phyloP scores from a whole-genome alignment of 2,888 invertebrate genomes.

The Liopterus haemorrhoidalis region DNA sequence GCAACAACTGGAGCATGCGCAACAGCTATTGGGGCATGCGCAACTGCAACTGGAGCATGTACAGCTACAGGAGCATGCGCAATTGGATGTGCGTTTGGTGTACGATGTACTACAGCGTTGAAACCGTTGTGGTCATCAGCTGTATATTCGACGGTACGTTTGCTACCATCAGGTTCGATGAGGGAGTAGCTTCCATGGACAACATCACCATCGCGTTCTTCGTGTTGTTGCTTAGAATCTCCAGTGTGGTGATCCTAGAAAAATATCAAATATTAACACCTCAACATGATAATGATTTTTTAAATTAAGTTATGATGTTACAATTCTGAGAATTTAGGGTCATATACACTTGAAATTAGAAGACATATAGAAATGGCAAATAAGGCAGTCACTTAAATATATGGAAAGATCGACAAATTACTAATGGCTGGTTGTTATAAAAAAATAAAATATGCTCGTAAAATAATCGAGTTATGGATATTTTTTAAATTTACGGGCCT shows the following conservation, averaged over 20 bases:
- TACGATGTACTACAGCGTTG: conserved; percentile 19
- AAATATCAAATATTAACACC: not conserved
- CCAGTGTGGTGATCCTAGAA: conserved; percentile 17
- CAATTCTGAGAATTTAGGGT: not conserved
- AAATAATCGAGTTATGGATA: too few species aligned
- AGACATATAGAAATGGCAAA: not conserved
- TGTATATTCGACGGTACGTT: conserved; percentile 18
- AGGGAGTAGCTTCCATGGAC: conserved; percentile 21
- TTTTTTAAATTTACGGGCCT: too few species aligned
- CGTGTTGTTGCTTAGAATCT: conserved; percentile 19
- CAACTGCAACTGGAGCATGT: conserved; percentile 30
- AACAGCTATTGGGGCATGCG: conserved; percentile 9
- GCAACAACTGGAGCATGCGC: conserved; percentile 28
- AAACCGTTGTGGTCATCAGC: conserved; percentile 20
- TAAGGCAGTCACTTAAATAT: not conserved
- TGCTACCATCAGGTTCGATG: conserved; percentile 19
- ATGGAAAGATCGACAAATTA: not conserved
- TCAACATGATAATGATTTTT: not conserved
- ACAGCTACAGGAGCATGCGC: conserved; percentile 41
- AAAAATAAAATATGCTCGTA: too few species aligned
- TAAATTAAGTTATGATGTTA: not conserved
- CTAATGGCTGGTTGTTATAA: conserved; percentile 3
- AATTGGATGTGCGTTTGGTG: conserved; percentile 26
- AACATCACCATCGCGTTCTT: conserved; percentile 19
- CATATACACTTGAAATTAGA: not conserved